Conservation (phyloP, 2,113 vertebrate genomes). For the Alaudala cheleensis region DNA sequence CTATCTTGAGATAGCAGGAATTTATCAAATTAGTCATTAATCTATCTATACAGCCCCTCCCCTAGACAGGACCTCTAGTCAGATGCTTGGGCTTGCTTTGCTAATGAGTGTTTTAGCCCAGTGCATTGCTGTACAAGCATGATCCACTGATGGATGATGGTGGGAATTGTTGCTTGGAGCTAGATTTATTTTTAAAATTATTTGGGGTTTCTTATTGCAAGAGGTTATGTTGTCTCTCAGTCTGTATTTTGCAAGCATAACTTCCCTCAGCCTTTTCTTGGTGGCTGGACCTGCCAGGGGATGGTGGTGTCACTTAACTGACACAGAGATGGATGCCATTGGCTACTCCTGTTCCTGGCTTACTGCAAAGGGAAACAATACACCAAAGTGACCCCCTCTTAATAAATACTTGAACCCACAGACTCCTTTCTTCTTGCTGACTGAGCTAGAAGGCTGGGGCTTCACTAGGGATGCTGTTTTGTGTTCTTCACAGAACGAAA, state of each 20-base stretch:
- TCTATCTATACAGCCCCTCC: neutral
- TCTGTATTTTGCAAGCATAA: neutral
- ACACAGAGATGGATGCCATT: neutral
- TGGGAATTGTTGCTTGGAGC: neutral
- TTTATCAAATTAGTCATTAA: neutral
- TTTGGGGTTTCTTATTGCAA: neutral
- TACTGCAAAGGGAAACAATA: neutral
- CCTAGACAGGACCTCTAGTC: neutral
- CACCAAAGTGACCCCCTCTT: neutral
- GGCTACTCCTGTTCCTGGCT: neutral
- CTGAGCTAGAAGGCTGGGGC: neutral
- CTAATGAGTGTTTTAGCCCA: neutral
- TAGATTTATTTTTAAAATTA: neutral
- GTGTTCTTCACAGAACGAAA: fast-evolving
- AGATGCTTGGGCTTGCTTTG: neutral
- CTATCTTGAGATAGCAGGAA: neutral
- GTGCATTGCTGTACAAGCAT: neutral
- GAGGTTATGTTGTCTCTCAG: neutral
- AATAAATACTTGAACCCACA: neutral
- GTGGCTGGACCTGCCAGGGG: neutral
- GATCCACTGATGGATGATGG: neutral
- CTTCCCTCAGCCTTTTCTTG: neutral
- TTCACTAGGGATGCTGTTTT: neutral
- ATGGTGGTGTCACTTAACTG: neutral
- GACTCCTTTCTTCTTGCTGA: neutral